Evolutionary conservation across 2,113 vertebrate genomes (phyloP).

Genomic region (Phaetusa simplex): DNA sequence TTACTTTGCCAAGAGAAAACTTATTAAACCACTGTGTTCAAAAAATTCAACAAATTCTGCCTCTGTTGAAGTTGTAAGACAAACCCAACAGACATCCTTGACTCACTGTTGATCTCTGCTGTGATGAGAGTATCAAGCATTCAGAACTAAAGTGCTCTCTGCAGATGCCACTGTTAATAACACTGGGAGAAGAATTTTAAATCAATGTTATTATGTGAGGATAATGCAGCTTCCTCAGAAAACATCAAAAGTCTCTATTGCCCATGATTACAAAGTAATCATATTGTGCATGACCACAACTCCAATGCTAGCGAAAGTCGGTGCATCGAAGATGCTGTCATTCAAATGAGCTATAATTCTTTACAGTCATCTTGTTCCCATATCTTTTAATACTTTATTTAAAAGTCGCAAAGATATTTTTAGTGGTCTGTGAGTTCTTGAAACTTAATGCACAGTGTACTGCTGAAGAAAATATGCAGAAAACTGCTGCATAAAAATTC

Average conservation of each 20-base stretch:
- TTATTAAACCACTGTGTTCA: neutral
- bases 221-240: constrained; percentile 46
- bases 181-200: constrained; percentile 45
- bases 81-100: constrained; percentile 1
- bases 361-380: neutral
- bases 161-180: constrained; percentile 46
- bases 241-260: constrained; percentile 34
- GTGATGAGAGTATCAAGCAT: constrained; percentile 11
- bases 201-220: constrained; percentile 54
- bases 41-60: neutral
- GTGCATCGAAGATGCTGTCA: neutral
- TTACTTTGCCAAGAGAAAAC: neutral
- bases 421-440: neutral
- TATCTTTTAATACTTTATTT: constrained; percentile 21
- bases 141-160: constrained; percentile 41
- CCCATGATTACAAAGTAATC: constrained; percentile 47
- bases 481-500: constrained; percentile 16
- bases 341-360: constrained; percentile 43
- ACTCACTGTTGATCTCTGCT: constrained; percentile 39
- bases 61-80: neutral
- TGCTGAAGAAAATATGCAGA: neutral
- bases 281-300: neutral
- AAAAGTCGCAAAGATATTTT: neutral
- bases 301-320: neutral
- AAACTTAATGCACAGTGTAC: neutral